phyloP scores from a whole-genome alignment of 2,888 invertebrate genomes.

The Phymatocera aterrima region DNA sequence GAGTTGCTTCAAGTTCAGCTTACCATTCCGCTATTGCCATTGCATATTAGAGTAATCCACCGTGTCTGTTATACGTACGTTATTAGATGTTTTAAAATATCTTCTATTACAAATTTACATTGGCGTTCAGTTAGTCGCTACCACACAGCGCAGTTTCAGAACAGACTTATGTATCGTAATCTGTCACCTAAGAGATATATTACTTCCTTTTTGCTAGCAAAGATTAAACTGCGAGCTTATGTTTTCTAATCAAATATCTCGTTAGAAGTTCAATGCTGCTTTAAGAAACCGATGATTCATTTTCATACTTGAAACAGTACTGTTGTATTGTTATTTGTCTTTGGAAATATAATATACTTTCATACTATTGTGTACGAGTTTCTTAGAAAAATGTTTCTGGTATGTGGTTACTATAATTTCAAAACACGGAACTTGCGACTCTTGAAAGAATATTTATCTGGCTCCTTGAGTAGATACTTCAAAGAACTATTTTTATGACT shows the following conservation, averaged over 20 bases:
- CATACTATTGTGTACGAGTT: background rate
- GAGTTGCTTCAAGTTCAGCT: background rate
- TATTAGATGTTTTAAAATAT: background rate
- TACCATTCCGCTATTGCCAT: background rate
- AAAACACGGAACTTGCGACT: too few species aligned
- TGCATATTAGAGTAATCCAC: constrained; percentile 9
- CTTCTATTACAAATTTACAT: background rate
- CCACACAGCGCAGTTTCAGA: background rate
- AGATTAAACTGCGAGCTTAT: background rate
- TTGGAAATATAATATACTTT: background rate
- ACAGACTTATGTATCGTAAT: background rate
- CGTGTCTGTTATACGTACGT: background rate
- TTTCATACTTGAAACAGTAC: background rate
- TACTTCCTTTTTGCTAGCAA: background rate
- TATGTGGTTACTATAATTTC: background rate
- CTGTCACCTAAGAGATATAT: background rate
- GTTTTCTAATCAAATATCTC: constrained; percentile 6
- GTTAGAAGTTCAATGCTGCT: constrained; percentile 12
- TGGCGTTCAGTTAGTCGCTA: background rate
- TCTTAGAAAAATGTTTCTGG: background rate
- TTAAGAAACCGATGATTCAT: background rate
- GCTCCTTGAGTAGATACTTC: background rate
- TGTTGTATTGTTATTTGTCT: background rate
- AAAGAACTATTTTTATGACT: background rate
- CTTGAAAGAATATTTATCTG: background rate